These are phyloP conservation scores for Trematomus loennbergii DNA, from an alignment of 2,113 vertebrate species.

Conservation along the genomic window DNA sequence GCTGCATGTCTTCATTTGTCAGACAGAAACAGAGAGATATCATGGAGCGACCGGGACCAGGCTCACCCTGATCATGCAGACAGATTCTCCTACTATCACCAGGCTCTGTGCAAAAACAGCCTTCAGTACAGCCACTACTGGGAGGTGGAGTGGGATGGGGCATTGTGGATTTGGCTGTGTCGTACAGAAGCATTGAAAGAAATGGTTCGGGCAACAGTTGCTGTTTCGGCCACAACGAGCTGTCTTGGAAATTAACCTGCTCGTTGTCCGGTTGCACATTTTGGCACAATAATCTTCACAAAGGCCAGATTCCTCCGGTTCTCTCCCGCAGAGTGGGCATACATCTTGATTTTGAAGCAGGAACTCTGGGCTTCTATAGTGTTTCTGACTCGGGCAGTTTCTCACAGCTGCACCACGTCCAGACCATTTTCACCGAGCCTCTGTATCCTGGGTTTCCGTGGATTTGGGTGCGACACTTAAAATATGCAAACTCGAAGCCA, in stretches of 20 bases:
- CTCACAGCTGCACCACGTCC: constrained; percentile 56
- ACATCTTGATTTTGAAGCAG: constrained; percentile 79
- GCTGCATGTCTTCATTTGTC: constrained; percentile 59
- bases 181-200: constrained; percentile 80
- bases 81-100: constrained; percentile 63
- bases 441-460: constrained; percentile 73
- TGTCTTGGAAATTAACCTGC: constrained; percentile 87
- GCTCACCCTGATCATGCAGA: constrained; percentile 57
- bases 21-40: constrained; percentile 48
- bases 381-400: constrained; percentile 65
- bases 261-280: constrained; percentile 76
- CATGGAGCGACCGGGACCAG: constrained; percentile 25
- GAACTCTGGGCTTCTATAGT: constrained; percentile 86
- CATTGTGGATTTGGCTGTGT: constrained; percentile 81
- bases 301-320: constrained; percentile 61
- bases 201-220: constrained; percentile 71
- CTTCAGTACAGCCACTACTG: constrained; percentile 62
- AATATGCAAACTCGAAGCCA: constrained; percentile 42
- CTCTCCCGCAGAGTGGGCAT: constrained; percentile 78
- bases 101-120: constrained; percentile 57
- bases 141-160: constrained; percentile 80
- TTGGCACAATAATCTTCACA: constrained; percentile 82
- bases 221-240: constrained; percentile 84
- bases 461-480: constrained; percentile 61
- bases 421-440: constrained; percentile 64